Evolutionary conservation across 37 sponge, comb jelly and placozoan genomes (phyloP).

Genomic region (Diacarnus erythraeanus): DNA sequence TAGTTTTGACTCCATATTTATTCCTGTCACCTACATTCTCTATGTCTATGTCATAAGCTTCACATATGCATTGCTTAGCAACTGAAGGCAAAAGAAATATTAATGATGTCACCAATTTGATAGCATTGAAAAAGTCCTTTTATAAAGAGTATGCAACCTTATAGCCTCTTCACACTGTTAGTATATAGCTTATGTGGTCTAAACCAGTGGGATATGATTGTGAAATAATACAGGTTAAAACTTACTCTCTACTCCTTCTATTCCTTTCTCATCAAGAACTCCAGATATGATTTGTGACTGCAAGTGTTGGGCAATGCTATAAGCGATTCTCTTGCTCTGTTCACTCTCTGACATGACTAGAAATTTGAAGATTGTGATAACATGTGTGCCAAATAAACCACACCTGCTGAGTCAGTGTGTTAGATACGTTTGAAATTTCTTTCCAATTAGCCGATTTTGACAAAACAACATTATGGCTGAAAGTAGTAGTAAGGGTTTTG

Average conservation of each 20-base stretch:
- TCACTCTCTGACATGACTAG: constrained; percentile 14
- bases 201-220: too few relatives aligned
- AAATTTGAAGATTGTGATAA: too few relatives aligned
- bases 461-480: too few relatives aligned
- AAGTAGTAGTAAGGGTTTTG: too few relatives aligned
- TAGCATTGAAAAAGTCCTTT: too few relatives aligned
- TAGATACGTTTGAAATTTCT: constrained; percentile 1
- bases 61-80: constrained; percentile 51
- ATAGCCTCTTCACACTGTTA: too few relatives aligned
- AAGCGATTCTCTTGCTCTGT: constrained; percentile 24
- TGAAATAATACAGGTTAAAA: not conserved
- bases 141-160: too few relatives aligned
- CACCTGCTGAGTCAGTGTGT: too few relatives aligned
- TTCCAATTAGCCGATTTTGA: not conserved
- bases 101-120: not conserved
- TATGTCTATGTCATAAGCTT: constrained; percentile 41
- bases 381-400: too few relatives aligned
- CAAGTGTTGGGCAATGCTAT: constrained; percentile 36
- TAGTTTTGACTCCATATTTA: not conserved
- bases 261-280: not conserved
- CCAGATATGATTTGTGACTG: constrained; percentile 10
- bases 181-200: too few relatives aligned
- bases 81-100: constrained; percentile 22
- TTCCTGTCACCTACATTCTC: not conserved
- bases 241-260: constrained; percentile 22